These are phyloP conservation scores for Cybosia mesomella DNA, from an alignment of 2,888 invertebrate genomes.

Conservation along the genomic window DNA sequence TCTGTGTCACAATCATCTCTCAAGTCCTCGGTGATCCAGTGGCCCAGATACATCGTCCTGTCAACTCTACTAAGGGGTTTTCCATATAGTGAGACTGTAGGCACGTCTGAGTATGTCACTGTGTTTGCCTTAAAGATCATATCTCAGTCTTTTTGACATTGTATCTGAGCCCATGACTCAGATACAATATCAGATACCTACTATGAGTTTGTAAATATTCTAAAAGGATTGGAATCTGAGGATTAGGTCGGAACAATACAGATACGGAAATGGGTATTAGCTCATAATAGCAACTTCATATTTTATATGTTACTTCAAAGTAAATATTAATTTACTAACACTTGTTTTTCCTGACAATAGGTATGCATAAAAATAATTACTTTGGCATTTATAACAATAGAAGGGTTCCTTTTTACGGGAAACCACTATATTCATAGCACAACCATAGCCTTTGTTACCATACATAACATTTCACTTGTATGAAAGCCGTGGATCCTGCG, in stretches of 20 bases:
- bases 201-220: no score
- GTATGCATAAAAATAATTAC: background rate
- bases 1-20: no score
- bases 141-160: no score
- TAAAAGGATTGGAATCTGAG: background rate
- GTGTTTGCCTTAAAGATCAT: no score
- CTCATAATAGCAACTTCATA: no score
- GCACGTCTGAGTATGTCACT: no score
- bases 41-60: no score
- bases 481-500: conserved; percentile 9
- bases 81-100: no score
- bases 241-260: background rate
- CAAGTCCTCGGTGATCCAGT: no score
- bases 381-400: conserved; percentile 15
- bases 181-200: no score
- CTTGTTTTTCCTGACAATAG: background rate
- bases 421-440: conserved; percentile 9
- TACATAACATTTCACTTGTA: conserved; percentile 1
- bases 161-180: no score
- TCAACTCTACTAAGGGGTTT: no score
- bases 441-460: conserved; percentile 19
- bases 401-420: background rate
- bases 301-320: background rate
- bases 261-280: background rate
- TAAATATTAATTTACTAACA: background rate